Evolutionary conservation across 1,140 invertebrate genomes (phyloP), one percentile per base, ranked within the genome.

Genomic region (Pseudoatta argentina): DNA sequence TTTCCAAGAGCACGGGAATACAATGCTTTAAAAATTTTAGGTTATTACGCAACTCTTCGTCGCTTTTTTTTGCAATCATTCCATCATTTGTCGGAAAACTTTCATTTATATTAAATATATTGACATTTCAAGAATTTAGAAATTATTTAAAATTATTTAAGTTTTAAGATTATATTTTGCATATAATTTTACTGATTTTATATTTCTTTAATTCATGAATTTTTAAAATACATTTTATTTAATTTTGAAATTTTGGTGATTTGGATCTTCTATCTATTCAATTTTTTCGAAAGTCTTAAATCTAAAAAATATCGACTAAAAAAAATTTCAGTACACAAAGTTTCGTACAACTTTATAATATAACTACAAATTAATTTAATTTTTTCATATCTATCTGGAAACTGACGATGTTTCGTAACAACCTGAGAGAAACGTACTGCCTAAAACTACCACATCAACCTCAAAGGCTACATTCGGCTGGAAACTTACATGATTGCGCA

Each of bases 401-500:
- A 53, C 1, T 27, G 30, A 57, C 48, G 10, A 24, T 16, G 30
- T 69, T 34, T 81, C 48, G 64, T 69, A 71, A 81, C 66, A 81
- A 81, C 5, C 30, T 71, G 5, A 48, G 66, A 78, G 6, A 81
- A 16, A 81, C 27, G 18, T 87, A 90, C 67, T 85, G n/a, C 57
- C 27, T 57, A 79, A 89, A 78, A 67, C 72, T 76, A 82, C 61
- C 34, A 81, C 48, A 55, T 21, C 18, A 39, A 71, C 48, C 39
- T 21, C 48, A 5, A 81, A 10, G 59, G 18, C 8, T 63, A 44
- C 27, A 16, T 10, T 16, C 30, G 24, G 51, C 12, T 1, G 61
- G 8, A 44, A 27, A 97, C 97, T 97, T 94, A 98, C 97, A 92
- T 97, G 96, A 94, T 96, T 97, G 88, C 97, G 97, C 67, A 98